Evolutionary conservation across 2,113 vertebrate genomes (phyloP).

Genomic region (Egretta garzetta): DNA sequence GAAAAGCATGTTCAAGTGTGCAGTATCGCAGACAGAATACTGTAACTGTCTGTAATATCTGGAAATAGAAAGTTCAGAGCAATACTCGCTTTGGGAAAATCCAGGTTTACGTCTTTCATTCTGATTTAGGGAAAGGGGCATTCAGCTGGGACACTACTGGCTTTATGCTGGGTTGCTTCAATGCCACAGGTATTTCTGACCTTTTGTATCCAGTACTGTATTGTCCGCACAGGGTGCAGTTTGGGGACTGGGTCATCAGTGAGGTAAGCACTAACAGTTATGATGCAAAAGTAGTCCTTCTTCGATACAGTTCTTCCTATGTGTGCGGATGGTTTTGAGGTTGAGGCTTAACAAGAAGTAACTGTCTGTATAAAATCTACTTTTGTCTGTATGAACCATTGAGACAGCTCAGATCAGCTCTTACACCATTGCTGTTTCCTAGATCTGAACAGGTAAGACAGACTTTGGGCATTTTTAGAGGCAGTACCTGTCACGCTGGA

Average conservation of each 20-base stretch:
- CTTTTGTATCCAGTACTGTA: background rate
- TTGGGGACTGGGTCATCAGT: background rate
- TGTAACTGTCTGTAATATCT: background rate
- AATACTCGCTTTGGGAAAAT: background rate
- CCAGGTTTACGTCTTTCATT: background rate
- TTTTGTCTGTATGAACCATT: background rate
- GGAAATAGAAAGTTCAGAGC: background rate
- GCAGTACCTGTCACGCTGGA: background rate
- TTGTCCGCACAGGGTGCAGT: background rate
- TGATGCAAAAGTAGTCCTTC: background rate
- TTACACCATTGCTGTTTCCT: background rate
- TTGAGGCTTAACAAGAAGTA: background rate
- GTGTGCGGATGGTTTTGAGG: background rate
- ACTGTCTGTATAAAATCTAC: background rate
- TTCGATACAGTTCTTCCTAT: background rate
- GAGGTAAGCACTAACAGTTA: background rate
- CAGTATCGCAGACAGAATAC: background rate
- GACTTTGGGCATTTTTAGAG: background rate
- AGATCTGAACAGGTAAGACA: background rate
- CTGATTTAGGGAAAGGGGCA: background rate
- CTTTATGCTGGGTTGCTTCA: background rate
- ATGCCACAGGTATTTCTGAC: background rate
- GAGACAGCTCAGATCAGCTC: background rate
- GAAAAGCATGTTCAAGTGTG: background rate
- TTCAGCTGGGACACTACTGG: background rate